phyloP scores from a whole-genome alignment of 2,113 vertebrate species.

The Desmodus rotundus region DNA sequence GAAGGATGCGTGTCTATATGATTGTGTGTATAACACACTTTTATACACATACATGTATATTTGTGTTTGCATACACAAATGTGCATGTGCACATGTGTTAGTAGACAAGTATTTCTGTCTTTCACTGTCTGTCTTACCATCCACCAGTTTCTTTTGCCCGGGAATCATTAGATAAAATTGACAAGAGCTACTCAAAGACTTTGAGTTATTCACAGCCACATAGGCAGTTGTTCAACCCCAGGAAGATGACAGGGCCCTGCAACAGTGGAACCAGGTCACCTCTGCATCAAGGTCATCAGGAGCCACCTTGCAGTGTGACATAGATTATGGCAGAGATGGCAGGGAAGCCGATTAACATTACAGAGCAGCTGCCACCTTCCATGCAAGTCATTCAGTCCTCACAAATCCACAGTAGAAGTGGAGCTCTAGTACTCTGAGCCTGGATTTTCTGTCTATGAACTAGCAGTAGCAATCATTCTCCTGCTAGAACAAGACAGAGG shows the following conservation, averaged over 20 bases:
- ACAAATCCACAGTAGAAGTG: too few relatives aligned
- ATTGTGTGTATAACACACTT: fast-evolving
- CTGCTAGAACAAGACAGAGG: neutral
- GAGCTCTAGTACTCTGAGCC: fast-evolving
- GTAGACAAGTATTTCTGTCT: neutral
- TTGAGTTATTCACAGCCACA: neutral
- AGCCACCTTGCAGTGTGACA: fast-evolving
- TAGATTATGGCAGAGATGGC: fast-evolving
- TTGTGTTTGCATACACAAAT: neutral
- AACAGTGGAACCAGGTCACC: fast-evolving
- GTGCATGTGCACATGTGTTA: fast-evolving
- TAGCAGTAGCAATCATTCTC: too few relatives aligned
- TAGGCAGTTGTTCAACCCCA: too few relatives aligned
- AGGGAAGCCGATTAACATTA: fast-evolving
- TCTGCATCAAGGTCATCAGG: fast-evolving
- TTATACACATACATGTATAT: fast-evolving
- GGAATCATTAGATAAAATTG: neutral
- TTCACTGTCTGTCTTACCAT: neutral
- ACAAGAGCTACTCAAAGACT: neutral
- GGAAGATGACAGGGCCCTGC: too few relatives aligned
- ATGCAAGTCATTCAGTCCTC: fast-evolving
- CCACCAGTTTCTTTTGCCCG: neutral
- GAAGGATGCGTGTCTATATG: neutral
- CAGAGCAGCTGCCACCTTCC: fast-evolving
- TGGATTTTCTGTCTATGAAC: neutral